Percentiles rank a stretch among this genome's conserved stretches.
phyloP scores from a whole-genome alignment of 2,797 vertebrate genomes.

The Hippocampus kuda region DNA sequence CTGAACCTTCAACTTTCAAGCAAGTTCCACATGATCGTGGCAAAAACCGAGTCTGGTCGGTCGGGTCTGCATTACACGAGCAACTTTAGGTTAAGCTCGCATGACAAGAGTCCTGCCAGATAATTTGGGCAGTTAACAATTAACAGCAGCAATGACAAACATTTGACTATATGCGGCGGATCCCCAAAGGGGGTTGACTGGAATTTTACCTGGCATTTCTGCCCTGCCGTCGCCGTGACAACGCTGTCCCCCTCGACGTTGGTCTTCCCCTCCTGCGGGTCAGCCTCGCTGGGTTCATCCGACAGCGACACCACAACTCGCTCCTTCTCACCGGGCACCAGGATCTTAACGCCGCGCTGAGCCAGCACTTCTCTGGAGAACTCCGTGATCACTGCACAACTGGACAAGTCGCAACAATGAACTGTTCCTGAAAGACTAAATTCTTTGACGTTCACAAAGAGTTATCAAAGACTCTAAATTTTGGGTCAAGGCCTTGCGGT shows the following conservation, averaged over 20 bases:
- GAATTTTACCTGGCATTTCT: constrained; percentile 60
- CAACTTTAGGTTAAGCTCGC: too few relatives aligned
- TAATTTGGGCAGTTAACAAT: not conserved
- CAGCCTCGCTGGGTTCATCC: constrained; percentile 45
- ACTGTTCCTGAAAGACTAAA: not conserved
- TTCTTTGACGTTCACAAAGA: too few relatives aligned
- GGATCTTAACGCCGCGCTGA: constrained; percentile 71
- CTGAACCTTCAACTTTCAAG: too few relatives aligned
- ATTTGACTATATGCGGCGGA: not conserved
- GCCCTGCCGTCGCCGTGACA: constrained; percentile 45
- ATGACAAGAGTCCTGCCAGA: too few relatives aligned
- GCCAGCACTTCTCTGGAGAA: constrained; percentile 72
- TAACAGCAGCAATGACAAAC: not conserved
- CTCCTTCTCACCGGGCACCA: constrained; percentile 76
- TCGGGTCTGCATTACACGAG: too few relatives aligned
- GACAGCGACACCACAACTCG: constrained; percentile 67
- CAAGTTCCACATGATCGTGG: not conserved
- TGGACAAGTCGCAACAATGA: constrained; percentile 28
- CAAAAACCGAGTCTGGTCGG: not conserved
- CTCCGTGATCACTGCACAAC: constrained; percentile 84
- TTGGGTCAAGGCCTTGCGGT: too few relatives aligned
- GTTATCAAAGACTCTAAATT: too few relatives aligned
- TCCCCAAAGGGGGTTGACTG: not conserved
- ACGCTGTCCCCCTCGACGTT: constrained; percentile 40
- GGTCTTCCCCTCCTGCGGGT: constrained; percentile 33